Base-by-base conservation (phyloP, 2,888 invertebrate species). In the Cotesia congregata region DNA sequence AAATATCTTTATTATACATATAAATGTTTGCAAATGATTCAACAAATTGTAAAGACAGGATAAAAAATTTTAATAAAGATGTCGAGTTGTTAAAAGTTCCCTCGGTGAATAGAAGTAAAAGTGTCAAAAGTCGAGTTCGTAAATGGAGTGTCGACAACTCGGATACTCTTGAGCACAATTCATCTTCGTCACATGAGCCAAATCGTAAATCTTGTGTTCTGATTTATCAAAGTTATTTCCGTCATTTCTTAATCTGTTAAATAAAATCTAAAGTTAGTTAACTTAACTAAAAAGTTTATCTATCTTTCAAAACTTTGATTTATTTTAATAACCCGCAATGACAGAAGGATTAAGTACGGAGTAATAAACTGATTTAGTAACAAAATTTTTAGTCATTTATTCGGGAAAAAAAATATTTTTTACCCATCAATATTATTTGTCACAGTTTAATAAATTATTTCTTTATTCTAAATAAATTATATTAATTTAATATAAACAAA, bases 91-190 rank as follows among this genome's bases (percentile, higher is more conserved):
- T 67, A 59, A 72, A 61, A 61, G 20, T 38, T 61, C 62, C n/a
- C 17, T 60, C 5, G 30, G 30, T 30, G 30, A 30, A 30, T n/a
- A 65, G 38, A 71, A 40, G 65, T 73, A 1, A 30, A 68, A 65
- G 38, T 41, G 67, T 85, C 74, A 87, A 72, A 86, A 84, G 59
- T 86, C 81, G 80, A 90, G 74, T 77, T 85, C 81, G 83, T 87
- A 88, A 81, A 90, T 88, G 69, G 89, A 90, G 78, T 88, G 83
- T 67, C 80, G 80, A 85, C 92, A 92, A 75, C 87, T 86, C 9
- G 91, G 88, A 86, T 91, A 92, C 69, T 88, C 85, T 80, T 87
- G 84, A 1, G 87, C 83, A 83, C 92, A 92, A 84, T 91, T 88
- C 78, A 88, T 89, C 78, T 88, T 86, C 69, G 79, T 81, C 1